These are phyloP conservation scores for Vanessa tameamea DNA, from an alignment of 1,140 invertebrate species.

Conservation along the genomic window DNA sequence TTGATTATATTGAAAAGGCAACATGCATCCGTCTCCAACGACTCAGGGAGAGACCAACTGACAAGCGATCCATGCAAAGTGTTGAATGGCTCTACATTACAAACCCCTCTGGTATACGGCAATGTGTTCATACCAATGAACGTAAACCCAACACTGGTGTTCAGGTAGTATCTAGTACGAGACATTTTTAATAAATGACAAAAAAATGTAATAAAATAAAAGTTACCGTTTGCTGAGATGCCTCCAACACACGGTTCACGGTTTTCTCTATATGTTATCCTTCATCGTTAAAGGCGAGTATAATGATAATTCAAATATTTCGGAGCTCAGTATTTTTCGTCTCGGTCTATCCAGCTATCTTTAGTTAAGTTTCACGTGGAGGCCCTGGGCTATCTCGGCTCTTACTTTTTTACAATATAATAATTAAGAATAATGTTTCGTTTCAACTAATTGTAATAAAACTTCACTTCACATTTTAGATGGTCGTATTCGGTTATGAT, in stretches of 20 bases:
- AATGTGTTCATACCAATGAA: slow-evolving; percentile 74
- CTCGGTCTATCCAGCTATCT: too few relatives aligned
- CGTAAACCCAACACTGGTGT: slow-evolving; percentile 57
- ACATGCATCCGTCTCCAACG: slow-evolving; percentile 71
- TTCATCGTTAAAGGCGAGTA: too few relatives aligned
- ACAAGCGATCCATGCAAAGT: slow-evolving; percentile 55
- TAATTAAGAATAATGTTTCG: neutral
- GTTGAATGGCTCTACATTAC: slow-evolving; percentile 71
- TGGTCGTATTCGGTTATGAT: slow-evolving; percentile 72
- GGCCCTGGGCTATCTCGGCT: too few relatives aligned
- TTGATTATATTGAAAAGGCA: slow-evolving; percentile 69
- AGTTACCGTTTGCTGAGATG: too few relatives aligned
- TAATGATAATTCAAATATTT: too few relatives aligned
- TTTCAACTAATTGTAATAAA: neutral
- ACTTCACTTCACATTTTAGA: slow-evolving; percentile 50
- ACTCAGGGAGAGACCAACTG: slow-evolving; percentile 61
- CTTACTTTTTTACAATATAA: too few relatives aligned
- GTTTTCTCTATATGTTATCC: too few relatives aligned
- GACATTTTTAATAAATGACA: too few relatives aligned
- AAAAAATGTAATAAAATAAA: too few relatives aligned
- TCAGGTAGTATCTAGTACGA: slow-evolving; percentile 47
- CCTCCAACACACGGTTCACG: too few relatives aligned
- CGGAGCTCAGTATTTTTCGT: too few relatives aligned
- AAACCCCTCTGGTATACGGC: slow-evolving; percentile 63
- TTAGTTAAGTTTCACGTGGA: too few relatives aligned